These are phyloP conservation scores for Hycleus cichorii DNA, from an alignment of 1,140 invertebrate genomes.

Conservation along the genomic window DNA sequence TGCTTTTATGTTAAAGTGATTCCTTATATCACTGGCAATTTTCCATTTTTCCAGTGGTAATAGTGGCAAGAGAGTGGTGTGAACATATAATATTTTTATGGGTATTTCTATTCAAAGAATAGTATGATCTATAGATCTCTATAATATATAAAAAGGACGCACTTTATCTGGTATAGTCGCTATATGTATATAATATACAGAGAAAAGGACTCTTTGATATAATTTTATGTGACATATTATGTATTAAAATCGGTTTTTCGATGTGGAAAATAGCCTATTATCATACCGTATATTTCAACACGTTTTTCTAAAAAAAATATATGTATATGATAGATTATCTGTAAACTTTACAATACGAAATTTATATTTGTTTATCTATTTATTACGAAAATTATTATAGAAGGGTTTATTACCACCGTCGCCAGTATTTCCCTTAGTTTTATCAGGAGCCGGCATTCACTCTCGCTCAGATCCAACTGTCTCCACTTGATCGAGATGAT, in stretches of 20 bases:
- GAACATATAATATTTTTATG: constrained; percentile 35
- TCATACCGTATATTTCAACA: constrained; percentile 27
- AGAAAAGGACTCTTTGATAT: constrained; percentile 20
- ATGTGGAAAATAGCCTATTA: constrained; percentile 34
- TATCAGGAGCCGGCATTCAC: constrained; percentile 22
- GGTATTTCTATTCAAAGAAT: constrained; percentile 35
- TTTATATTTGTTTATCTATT: neutral
- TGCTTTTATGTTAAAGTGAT: constrained; percentile 24
- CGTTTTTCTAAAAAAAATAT: constrained; percentile 5
- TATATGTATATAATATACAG: constrained; percentile 29
- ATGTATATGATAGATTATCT: constrained; percentile 19
- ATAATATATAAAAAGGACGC: constrained; percentile 33
- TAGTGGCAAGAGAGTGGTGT: neutral
- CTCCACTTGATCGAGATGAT: constrained; percentile 25
- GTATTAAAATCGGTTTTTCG: constrained; percentile 34
- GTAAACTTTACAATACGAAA: constrained; percentile 1
- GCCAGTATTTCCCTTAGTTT: constrained; percentile 9
- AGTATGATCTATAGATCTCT: constrained; percentile 33
- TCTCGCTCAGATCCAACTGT: constrained; percentile 18
- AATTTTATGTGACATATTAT: constrained; percentile 36
- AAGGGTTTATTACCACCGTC: neutral
- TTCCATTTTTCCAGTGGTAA: too few species aligned
- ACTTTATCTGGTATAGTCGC: constrained; percentile 30
- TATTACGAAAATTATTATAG: neutral
- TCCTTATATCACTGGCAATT: constrained; percentile 13